Percentiles rank a stretch among this genome's conserved stretches.
Evolutionary conservation across 1,140 invertebrate genomes (phyloP).

Genomic region (Lepidostoma basale): DNA sequence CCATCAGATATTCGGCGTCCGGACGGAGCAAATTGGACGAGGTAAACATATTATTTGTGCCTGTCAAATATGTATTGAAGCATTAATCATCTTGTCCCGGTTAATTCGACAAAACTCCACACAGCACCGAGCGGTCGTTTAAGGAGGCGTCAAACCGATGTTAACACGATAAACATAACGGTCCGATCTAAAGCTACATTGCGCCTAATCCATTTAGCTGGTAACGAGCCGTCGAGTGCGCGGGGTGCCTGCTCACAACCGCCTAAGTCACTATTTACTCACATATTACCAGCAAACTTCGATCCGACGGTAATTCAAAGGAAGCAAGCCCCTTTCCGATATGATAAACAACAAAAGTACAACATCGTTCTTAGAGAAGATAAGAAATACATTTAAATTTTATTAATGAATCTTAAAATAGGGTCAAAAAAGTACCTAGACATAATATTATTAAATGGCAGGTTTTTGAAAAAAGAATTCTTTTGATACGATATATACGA

Average conservation of each 20-base stretch:
- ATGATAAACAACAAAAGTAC: too few relatives aligned
- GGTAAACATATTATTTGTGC: slow-evolving; percentile 27
- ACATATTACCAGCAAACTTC: too few relatives aligned
- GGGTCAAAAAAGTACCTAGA: too few relatives aligned
- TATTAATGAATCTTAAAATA: too few relatives aligned
- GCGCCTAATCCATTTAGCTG: neutral
- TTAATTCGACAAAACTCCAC: slow-evolving; percentile 32
- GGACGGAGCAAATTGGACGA: slow-evolving; percentile 23
- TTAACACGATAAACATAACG: slow-evolving; percentile 18
- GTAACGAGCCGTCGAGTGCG: neutral
- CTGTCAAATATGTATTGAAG: slow-evolving; percentile 22
- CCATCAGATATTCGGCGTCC: neutral
- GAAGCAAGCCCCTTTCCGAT: too few relatives aligned
- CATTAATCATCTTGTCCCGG: slow-evolving; percentile 26
- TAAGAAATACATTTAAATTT: too few relatives aligned
- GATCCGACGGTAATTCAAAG: too few relatives aligned
- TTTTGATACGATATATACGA: too few relatives aligned
- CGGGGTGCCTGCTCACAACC: neutral
- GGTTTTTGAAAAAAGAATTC: too few relatives aligned
- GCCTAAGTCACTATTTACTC: too few relatives aligned
- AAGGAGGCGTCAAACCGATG: slow-evolving; percentile 24
- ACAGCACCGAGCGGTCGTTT: slow-evolving; percentile 3
- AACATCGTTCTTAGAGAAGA: too few relatives aligned
- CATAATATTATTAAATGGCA: too few relatives aligned
- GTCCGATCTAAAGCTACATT: neutral